Percentiles rank a stretch among this genome's conserved stretches.
Evolutionary conservation across 2,888 invertebrate genomes (phyloP).

Genomic region (Rhingia campestris): DNA sequence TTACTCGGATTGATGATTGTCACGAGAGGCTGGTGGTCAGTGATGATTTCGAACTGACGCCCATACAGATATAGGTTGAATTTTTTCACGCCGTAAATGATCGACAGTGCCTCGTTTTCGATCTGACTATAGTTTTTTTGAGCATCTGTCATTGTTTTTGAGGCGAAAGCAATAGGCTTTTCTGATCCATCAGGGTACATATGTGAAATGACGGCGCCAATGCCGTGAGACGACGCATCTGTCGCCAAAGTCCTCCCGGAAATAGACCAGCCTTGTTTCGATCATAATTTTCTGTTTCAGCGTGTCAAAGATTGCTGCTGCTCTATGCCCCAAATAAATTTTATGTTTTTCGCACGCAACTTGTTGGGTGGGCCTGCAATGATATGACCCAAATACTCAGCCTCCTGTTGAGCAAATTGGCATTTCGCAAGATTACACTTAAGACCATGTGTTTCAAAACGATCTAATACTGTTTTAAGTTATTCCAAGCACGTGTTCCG

Average conservation of each 20-base stretch:
- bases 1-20: constrained; percentile 57
- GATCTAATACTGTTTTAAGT: constrained; percentile 8
- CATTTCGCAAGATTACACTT: not conserved
- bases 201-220: constrained; percentile 54
- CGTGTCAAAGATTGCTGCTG: not conserved
- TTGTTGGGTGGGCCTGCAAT: not conserved
- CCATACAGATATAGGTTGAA: constrained; percentile 60
- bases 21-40: constrained; percentile 51
- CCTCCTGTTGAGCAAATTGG: not conserved
- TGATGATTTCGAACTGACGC: no score
- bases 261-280: constrained; percentile 49
- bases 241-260: constrained; percentile 42
- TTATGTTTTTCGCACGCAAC: no score
- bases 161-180: constrained; percentile 54
- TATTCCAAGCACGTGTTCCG: no score
- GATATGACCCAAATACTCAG: not conserved
- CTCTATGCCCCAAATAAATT: no score
- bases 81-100: constrained; percentile 42
- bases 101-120: no score
- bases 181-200: constrained; percentile 42
- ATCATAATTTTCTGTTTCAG: not conserved
- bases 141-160: constrained; percentile 61
- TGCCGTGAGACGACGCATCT: constrained; percentile 36
- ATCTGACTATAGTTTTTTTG: no score
- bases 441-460: constrained; percentile 8